Conservation (phyloP, 2,888 invertebrate genomes). For the Orchestes rusci region DNA sequence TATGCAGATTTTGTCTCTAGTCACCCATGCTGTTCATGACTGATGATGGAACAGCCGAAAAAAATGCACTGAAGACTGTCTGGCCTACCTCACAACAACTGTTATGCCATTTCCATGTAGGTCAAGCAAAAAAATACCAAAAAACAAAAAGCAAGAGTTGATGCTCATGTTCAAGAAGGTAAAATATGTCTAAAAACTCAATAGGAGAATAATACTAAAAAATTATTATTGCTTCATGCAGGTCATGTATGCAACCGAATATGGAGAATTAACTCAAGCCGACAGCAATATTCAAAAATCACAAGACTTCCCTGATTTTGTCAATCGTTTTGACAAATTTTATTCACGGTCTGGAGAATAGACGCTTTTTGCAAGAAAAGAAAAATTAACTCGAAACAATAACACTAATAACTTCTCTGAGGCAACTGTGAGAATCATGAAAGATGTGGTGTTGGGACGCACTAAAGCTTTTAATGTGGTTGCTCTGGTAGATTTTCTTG, state of each 20-base stretch:
- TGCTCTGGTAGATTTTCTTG: neutral
- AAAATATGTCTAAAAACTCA: neutral
- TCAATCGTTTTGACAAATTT: slow-evolving; percentile 3
- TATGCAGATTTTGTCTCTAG: neutral
- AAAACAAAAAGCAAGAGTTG: slow-evolving; percentile 1
- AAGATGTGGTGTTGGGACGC: slow-evolving; percentile 3
- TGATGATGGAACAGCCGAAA: slow-evolving; percentile 4
- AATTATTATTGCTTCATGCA: neutral
- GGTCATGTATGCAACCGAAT: slow-evolving; percentile 3
- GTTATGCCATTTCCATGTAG: slow-evolving; percentile 5
- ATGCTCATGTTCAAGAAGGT: slow-evolving; percentile 3
- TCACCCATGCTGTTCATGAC: slow-evolving; percentile 3
- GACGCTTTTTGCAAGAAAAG: slow-evolving; percentile 1
- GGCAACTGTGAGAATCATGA: slow-evolving; percentile 1
- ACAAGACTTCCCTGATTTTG: neutral
- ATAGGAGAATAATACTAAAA: neutral
- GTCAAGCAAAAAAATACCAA: slow-evolving; percentile 3
- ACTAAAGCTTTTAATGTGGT: slow-evolving; percentile 3
- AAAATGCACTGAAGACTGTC: slow-evolving; percentile 3
- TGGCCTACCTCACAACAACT: neutral
- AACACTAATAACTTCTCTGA: slow-evolving; percentile 1
- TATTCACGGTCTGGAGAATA: neutral
- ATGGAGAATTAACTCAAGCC: neutral
- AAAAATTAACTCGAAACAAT: neutral
- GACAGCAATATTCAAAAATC: neutral